Evolutionary conservation across 2,888 invertebrate genomes (phyloP).

Genomic region (Lasiommata megera): DNA sequence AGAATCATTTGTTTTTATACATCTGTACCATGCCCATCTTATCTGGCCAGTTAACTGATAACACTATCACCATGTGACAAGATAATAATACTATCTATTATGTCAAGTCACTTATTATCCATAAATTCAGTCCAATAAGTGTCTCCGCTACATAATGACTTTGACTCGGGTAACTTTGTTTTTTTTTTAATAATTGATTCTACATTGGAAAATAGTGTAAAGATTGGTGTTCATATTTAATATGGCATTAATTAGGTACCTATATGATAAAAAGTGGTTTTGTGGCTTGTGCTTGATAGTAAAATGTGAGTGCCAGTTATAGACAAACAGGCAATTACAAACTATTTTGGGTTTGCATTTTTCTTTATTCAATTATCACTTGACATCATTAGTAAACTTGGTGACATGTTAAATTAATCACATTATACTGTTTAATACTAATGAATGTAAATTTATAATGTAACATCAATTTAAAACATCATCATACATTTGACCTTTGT

Average conservation of each 20-base stretch:
- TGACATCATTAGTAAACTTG: neutral
- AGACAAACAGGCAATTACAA: slow-evolving; percentile 15
- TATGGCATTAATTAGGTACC: neutral
- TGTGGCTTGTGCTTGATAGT: slow-evolving; percentile 28
- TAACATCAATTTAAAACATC: neutral
- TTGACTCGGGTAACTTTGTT: slow-evolving; percentile 62
- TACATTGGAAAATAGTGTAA: neutral
- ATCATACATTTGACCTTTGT: slow-evolving; percentile 2
- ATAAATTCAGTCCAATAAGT: slow-evolving; percentile 65
- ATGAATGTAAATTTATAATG: neutral
- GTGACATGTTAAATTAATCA: neutral
- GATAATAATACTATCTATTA: slow-evolving; percentile 71
- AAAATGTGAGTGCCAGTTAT: slow-evolving; percentile 16
- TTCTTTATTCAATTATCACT: neutral
- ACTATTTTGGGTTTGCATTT: slow-evolving; percentile 24
- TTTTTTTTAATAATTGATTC: slow-evolving; percentile 27
- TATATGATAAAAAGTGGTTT: slow-evolving; percentile 18
- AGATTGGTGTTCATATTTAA: neutral
- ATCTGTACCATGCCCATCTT: slow-evolving; percentile 40
- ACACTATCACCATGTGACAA: slow-evolving; percentile 46
- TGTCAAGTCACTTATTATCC: slow-evolving; percentile 53
- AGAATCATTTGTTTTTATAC: slow-evolving; percentile 24
- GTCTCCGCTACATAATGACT: slow-evolving; percentile 67
- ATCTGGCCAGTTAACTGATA: slow-evolving; percentile 40
- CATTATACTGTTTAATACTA: neutral